A percentile compares a stretch with the other conserved stretches of the same genome.
Conservation (phyloP, 2,113 vertebrate species). For the Python bivittatus region DNA sequence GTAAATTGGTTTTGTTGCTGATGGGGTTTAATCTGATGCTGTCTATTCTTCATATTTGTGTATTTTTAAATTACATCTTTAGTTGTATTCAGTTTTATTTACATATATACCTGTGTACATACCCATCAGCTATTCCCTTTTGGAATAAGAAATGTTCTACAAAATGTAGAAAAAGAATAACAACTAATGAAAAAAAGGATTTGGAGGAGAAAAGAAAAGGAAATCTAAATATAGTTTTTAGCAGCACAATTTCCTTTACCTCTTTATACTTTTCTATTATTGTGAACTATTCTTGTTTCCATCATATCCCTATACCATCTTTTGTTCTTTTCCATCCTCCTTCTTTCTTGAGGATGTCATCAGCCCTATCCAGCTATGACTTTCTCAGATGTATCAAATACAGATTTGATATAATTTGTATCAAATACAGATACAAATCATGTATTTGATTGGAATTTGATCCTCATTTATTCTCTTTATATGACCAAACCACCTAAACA, state of each 20-base stretch:
- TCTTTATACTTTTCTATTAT: background rate
- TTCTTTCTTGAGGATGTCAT: background rate
- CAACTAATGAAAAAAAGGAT: background rate
- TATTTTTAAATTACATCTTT: background rate
- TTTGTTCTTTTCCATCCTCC: background rate
- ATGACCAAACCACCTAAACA: background rate
- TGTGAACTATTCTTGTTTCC: background rate
- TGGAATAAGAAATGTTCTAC: background rate
- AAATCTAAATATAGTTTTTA: background rate
- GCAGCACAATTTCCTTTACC: background rate
- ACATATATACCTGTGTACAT: background rate
- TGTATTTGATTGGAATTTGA: background rate
- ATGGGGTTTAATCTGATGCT: background rate
- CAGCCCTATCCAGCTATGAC: background rate
- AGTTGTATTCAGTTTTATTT: background rate
- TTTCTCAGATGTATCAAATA: too few species aligned
- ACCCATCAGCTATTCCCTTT: background rate
- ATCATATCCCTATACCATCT: background rate
- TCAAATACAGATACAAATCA: too few species aligned
- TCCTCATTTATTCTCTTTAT: background rate
- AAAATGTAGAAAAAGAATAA: background rate
- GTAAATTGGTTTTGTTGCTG: background rate
- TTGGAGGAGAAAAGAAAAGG: background rate
- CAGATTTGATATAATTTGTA: too few species aligned
- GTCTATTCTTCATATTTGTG: background rate